Evolutionary conservation across 64 coral and sea anemone species (phyloP).

Genomic region (Montipora cactus): DNA sequence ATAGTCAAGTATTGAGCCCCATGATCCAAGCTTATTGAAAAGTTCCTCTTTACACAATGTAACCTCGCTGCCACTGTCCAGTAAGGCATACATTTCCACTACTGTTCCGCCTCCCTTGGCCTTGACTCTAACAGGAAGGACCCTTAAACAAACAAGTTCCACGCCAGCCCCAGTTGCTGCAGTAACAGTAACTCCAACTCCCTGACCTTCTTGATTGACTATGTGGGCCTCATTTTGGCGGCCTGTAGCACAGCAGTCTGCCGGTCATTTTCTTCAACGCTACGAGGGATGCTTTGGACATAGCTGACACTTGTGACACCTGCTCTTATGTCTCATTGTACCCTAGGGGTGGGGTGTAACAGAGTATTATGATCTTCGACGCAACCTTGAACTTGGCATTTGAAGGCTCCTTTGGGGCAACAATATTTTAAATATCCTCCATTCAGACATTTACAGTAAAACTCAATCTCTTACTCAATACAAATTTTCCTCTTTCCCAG

Average conservation of each 20-base stretch:
- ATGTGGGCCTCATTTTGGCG: slow-evolving; percentile 1
- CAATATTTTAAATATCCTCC: slow-evolving; percentile 67
- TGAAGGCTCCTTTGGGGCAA: slow-evolving; percentile 59
- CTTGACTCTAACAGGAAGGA: background rate
- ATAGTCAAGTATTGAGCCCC: slow-evolving; percentile 13
- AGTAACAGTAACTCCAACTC: background rate
- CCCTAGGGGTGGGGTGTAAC: slow-evolving; percentile 52
- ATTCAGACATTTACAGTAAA: slow-evolving; percentile 79
- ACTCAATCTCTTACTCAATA: slow-evolving; percentile 43
- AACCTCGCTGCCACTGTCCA: slow-evolving; percentile 73
- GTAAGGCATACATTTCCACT: slow-evolving; percentile 64
- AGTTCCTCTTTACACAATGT: slow-evolving; percentile 69
- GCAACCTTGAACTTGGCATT: slow-evolving; percentile 63
- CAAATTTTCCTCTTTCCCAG: slow-evolving; percentile 54
- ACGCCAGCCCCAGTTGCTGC: background rate
- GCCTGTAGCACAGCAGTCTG: slow-evolving; percentile 2
- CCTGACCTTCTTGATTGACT: background rate
- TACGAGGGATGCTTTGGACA: background rate
- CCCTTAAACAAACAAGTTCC: background rate
- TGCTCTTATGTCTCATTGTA: background rate
- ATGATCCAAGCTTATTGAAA: slow-evolving; percentile 17
- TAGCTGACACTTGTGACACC: background rate
- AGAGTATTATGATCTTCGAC: slow-evolving; percentile 71
- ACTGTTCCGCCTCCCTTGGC: background rate
- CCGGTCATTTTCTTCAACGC: background rate